Conservation (phyloP, 2,797 vertebrate species). For the Microctenopoma steveboyesi region DNA sequence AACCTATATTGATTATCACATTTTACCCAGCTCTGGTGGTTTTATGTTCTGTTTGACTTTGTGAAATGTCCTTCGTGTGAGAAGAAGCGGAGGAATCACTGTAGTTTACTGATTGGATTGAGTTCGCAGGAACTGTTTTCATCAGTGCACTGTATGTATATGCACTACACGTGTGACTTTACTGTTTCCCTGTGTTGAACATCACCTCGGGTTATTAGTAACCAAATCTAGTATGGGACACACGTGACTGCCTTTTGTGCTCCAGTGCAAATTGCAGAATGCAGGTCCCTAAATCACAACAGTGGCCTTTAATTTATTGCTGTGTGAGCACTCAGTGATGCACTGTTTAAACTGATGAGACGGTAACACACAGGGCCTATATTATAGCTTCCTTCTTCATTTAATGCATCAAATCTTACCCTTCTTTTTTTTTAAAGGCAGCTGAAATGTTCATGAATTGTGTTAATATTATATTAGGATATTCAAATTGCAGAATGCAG, state of each 20-base stretch:
- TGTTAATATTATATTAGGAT: constrained; percentile 33
- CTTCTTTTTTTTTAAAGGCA: constrained; percentile 9
- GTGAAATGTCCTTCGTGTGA: constrained; percentile 38
- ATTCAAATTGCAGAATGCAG: constrained; percentile 23
- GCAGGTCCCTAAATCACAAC: constrained; percentile 56
- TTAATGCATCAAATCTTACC: constrained; percentile 30
- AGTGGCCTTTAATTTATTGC: constrained; percentile 72
- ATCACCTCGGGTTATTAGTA: constrained; percentile 50
- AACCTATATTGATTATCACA: constrained; percentile 39
- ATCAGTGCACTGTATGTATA: neutral
- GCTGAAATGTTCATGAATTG: constrained; percentile 45
- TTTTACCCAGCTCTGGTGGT: constrained; percentile 22
- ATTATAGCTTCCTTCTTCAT: constrained; percentile 38
- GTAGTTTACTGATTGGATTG: constrained; percentile 27
- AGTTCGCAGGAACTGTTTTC: neutral
- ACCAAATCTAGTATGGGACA: constrained; percentile 38
- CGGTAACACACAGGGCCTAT: constrained; percentile 39
- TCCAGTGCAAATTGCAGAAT: constrained; percentile 46
- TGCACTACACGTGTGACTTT: constrained; percentile 4
- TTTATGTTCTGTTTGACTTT: constrained; percentile 67
- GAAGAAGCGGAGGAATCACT: constrained; percentile 34
- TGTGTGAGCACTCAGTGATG: constrained; percentile 67
- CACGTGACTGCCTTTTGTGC: constrained; percentile 25
- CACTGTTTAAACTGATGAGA: constrained; percentile 57
- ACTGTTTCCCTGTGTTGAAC: constrained; percentile 25